A percentile compares a stretch with the other conserved stretches of the same genome.
Conservation (phyloP, 2,113 vertebrate genomes). For the Phoenicopterus ruber region DNA sequence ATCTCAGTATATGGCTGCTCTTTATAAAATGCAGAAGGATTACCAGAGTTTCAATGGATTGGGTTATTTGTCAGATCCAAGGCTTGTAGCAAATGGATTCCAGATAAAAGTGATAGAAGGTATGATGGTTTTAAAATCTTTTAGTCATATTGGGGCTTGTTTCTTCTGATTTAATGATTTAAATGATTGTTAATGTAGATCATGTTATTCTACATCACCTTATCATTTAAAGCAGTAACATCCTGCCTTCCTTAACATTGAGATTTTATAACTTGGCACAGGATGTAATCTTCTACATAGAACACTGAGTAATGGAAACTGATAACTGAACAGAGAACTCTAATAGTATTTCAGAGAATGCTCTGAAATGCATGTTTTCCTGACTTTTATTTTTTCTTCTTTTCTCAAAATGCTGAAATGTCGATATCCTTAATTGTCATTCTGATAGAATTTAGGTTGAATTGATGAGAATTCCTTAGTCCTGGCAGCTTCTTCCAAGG, state of each 20-base stretch:
- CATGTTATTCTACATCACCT: neutral
- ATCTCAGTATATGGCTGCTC: constrained; percentile 77
- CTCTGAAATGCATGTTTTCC: neutral
- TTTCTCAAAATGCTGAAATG: neutral
- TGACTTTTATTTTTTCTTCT: neutral
- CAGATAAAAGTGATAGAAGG: constrained; percentile 86
- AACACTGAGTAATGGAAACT: neutral
- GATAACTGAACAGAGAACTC: neutral
- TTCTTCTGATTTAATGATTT: neutral
- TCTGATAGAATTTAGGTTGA: neutral
- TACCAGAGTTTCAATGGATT: constrained; percentile 67
- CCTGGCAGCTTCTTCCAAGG: neutral
- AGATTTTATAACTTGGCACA: neutral
- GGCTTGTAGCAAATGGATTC: constrained; percentile 91
- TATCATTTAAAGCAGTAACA: neutral
- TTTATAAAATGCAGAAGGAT: constrained; percentile 82
- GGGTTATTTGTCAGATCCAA: constrained; percentile 82
- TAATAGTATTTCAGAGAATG: neutral
- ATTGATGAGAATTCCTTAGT: neutral
- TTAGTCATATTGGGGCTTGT: neutral
- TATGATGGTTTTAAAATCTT: constrained; percentile 63
- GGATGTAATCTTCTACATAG: neutral
- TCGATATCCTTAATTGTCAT: neutral
- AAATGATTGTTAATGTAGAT: neutral
- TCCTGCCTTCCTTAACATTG: neutral